Evolutionary conservation across 2,888 invertebrate species (phyloP).

Genomic region (Rhorus exstirpatorius): DNA sequence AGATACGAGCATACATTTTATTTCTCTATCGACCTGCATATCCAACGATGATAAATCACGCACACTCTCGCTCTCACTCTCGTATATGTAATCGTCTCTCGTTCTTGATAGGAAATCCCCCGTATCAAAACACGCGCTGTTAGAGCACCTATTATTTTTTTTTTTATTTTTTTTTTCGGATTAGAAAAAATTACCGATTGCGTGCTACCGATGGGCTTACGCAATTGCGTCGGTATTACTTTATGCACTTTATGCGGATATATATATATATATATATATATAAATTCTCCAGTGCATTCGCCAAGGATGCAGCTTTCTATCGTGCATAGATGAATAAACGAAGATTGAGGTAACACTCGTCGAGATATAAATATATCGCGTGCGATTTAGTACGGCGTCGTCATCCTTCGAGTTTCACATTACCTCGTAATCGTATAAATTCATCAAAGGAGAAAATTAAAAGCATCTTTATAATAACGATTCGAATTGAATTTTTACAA

Average conservation of each 20-base stretch:
- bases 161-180: slow-evolving; percentile 26
- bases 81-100: slow-evolving; percentile 24
- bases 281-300: slow-evolving; percentile 31
- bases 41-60: not conserved
- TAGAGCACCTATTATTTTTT: slow-evolving; percentile 16
- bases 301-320: slow-evolving; percentile 67
- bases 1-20: slow-evolving; percentile 1
- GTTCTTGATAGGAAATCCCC: slow-evolving; percentile 11
- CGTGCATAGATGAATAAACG: slow-evolving; percentile 46
- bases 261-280: slow-evolving; percentile 24
- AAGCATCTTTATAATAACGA: not conserved
- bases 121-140: slow-evolving; percentile 41
- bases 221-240: slow-evolving; percentile 58
- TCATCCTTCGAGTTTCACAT: slow-evolving; percentile 38
- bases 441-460: slow-evolving; percentile 13
- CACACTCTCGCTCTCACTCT: slow-evolving; percentile 60
- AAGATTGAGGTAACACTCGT: slow-evolving; percentile 53
- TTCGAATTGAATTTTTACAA: not conserved
- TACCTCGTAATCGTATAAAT: slow-evolving; percentile 1
- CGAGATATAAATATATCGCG: slow-evolving; percentile 54
- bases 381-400: slow-evolving; percentile 43
- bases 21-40: slow-evolving; percentile 41
- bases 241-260: slow-evolving; percentile 36
- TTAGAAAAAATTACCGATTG: slow-evolving; percentile 50
- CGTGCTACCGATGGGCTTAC: slow-evolving; percentile 49